Base-by-base conservation (phyloP, 2,113 vertebrate species). In the Pelvicachromis taeniatus region DNA sequence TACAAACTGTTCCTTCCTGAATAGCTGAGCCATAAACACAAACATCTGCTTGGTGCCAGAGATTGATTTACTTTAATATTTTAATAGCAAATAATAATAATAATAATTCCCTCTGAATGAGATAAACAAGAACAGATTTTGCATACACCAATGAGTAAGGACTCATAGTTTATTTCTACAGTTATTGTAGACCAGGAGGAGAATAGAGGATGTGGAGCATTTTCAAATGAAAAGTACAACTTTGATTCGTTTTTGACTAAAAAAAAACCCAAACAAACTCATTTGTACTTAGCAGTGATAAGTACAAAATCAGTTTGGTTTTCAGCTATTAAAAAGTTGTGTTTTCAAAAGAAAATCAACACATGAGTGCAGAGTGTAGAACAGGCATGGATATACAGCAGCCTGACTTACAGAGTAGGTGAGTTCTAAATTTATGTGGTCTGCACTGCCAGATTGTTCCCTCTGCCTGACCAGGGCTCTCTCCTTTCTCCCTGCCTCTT, bases 401-500 rank as follows among this genome's bases (percentile, higher is more conserved):
- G 35, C 5, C 4, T 12, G n/a, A 97, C 97, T 97, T 95, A 99
- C 99, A 23, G 97, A 97, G 80, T 97, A 99, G 21, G 98, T 98
- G 79, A 99, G 96, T 90, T 99, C 98, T 87, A 99, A 87, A 91
- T 97, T 99, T 93, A 97, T 97, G 83, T 96, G 97, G 61, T 98
- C 97, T 16, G 96, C 91, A 81, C 95, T 94, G 33, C 96, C 91
- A 2, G 95, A 95, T 93, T 99, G 97, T 86, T 99, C 98, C 85
- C 97, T 95, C 88, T 98, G 98, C 84, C 97, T 97, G 90, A 98
- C 96, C 93, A 99, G 90, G 0, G 95, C 93, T 88, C 97, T 94
- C 92, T 99, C 98, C 88, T 98, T 98, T 92, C 97, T 96, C 56
- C 97, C 97, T 10, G 98, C 99, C 85, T 99, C 98, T 96, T 99